phyloP scores from a whole-genome alignment of 2,113 vertebrate species.

The Varanus salvator region DNA sequence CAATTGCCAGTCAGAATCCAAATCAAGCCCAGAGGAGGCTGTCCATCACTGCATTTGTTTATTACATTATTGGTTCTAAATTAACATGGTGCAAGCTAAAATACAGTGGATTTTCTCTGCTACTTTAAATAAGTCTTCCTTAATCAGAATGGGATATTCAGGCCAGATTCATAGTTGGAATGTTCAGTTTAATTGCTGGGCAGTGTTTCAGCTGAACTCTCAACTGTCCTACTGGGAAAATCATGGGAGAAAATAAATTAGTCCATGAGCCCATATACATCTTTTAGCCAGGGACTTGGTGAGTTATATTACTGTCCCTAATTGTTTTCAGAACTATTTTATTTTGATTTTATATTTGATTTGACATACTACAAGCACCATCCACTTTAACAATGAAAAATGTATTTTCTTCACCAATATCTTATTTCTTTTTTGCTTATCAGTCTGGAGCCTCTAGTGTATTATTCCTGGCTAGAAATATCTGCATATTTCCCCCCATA shows the following conservation, averaged over 20 bases:
- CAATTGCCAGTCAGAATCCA: background rate
- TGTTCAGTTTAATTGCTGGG: conserved; percentile 32
- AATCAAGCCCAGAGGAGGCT: background rate
- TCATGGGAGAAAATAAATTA: conserved; percentile 44
- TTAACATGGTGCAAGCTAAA: background rate
- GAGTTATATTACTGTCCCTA: conserved; percentile 32
- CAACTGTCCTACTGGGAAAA: conserved; percentile 40
- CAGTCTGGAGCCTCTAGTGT: background rate
- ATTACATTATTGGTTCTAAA: background rate
- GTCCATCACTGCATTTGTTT: background rate
- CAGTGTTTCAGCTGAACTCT: conserved; percentile 37
- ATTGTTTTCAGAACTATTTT: conserved; percentile 36
- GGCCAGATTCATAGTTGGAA: conserved; percentile 32
- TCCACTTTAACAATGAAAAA: conserved; percentile 37
- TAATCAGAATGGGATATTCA: conserved; percentile 25
- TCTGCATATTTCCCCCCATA: conserved; percentile 3
- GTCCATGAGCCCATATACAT: conserved; percentile 22
- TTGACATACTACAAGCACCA: conserved; percentile 17
- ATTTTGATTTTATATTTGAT: conserved; percentile 38
- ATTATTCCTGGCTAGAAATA: conserved; percentile 12
- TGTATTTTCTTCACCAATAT: conserved; percentile 23
- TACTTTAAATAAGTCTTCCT: conserved; percentile 18
- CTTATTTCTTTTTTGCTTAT: conserved; percentile 31
- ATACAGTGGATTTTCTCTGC: conserved; percentile 6
- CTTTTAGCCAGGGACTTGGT: conserved; percentile 24